Evolutionary conservation across 1,140 invertebrate genomes (phyloP).

Genomic region (Spodoptera litura): DNA sequence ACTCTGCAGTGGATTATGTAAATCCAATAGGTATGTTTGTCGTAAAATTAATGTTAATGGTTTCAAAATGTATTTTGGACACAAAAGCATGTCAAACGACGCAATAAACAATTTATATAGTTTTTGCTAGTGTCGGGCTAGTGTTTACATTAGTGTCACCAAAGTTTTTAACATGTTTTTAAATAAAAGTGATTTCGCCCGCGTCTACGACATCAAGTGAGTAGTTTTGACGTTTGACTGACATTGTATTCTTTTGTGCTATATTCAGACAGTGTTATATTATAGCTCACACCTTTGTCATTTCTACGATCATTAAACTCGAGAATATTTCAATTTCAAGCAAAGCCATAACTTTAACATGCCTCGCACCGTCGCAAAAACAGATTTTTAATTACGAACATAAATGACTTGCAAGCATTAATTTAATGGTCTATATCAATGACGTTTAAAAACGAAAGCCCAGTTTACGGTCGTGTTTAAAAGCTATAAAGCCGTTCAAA

Average conservation of each 20-base stretch:
- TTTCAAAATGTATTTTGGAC: constrained; percentile 29
- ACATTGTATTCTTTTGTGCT: too few species aligned
- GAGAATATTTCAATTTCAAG: background rate
- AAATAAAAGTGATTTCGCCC: background rate
- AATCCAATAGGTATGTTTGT: constrained; percentile 14
- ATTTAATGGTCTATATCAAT: constrained; percentile 5
- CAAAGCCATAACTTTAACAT: background rate
- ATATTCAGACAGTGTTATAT: too few species aligned
- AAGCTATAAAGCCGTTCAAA: constrained; percentile 22
- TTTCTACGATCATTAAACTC: too few species aligned
- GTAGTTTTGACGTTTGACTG: background rate
- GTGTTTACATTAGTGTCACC: constrained; percentile 17
- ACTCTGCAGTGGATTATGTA: constrained; percentile 20
- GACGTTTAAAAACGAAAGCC: background rate
- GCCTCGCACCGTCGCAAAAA: background rate
- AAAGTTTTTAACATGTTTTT: constrained; percentile 1
- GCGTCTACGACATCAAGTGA: constrained; percentile 16
- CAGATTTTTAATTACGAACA: too few species aligned
- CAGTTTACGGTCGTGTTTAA: background rate
- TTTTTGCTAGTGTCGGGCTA: constrained; percentile 4
- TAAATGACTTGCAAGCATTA: background rate
- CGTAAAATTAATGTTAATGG: constrained; percentile 36
- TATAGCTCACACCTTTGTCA: too few species aligned
- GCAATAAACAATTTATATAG: constrained; percentile 24
- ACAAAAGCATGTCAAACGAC: constrained; percentile 26